Percentiles rank a stretch among this genome's conserved stretches.
phyloP scores from a whole-genome alignment of 2,888 invertebrate genomes.

The Apoderus coryli region DNA sequence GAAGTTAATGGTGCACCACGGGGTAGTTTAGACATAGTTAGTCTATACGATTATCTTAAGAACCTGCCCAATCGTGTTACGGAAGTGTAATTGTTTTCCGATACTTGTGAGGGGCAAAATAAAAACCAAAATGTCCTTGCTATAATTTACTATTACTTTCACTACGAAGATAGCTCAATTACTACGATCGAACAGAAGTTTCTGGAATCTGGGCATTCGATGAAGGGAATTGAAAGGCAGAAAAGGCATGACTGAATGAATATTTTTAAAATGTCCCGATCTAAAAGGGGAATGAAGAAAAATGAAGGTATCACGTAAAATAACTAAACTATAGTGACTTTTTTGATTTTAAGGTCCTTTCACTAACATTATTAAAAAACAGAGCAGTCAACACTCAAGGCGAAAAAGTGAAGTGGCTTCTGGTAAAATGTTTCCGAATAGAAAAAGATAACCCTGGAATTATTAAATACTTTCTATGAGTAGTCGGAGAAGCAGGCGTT shows the following conservation, averaged over 20 bases:
- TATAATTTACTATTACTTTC: slow-evolving; percentile 6
- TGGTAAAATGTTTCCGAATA: slow-evolving; percentile 6
- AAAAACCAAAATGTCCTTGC: slow-evolving; percentile 8
- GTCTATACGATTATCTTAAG: slow-evolving; percentile 1
- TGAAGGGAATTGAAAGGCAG: slow-evolving; percentile 6
- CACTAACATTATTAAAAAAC: slow-evolving; percentile 7
- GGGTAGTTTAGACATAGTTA: slow-evolving; percentile 9
- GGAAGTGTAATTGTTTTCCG: slow-evolving; percentile 5
- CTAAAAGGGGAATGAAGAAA: slow-evolving; percentile 4
- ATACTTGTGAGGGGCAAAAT: slow-evolving; percentile 9
- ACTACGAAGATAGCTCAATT: slow-evolving; percentile 3
- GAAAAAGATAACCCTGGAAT: slow-evolving; percentile 5
- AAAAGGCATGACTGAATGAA: slow-evolving; percentile 5
- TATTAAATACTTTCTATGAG: slow-evolving; percentile 5
- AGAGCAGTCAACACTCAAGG: slow-evolving; percentile 2
- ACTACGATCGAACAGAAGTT: slow-evolving; percentile 6
- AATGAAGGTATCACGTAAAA: slow-evolving; percentile 1
- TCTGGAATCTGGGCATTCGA: slow-evolving; percentile 7
- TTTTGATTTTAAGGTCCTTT: slow-evolving; percentile 8
- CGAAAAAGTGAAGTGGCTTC: slow-evolving; percentile 8
- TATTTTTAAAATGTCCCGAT: slow-evolving; percentile 5
- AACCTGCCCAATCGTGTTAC: slow-evolving; percentile 1
- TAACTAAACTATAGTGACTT: slow-evolving; percentile 4
- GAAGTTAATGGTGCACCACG: slow-evolving; percentile 10
- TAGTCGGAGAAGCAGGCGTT: slow-evolving; percentile 4